Evolutionary conservation across 2,888 invertebrate genomes (phyloP), one percentile per base, ranked within the genome.

Genomic region (Xestia sexstrigata): DNA sequence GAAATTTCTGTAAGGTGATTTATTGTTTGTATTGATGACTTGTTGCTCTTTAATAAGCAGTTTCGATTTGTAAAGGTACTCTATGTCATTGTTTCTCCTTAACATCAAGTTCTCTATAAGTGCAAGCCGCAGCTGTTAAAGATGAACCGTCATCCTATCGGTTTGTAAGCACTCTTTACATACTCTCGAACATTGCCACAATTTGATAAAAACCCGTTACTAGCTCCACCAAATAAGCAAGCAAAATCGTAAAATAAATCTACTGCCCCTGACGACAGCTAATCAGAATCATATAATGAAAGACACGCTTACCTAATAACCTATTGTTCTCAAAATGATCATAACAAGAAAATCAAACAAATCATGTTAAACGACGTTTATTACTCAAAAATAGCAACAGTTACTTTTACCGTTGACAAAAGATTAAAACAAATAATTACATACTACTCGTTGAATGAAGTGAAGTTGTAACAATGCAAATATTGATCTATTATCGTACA

Each of bases 401-500:
- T 86, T 84, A 86, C 42, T 65, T 76, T 78, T 82, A 30, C 78
- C 76, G 65, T 84, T 82, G 79, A 73, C 79, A 82, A 83, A 77
- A 39, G 66, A 77, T 76, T 76, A 45, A 76, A 79, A 45, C 73
- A 79, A 84, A 86, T 83, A 89, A 78, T 79, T 69, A 67, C 74
- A 62, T 55, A 74, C 62, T 68, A 83, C 67, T 79, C 42, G 2
- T 58, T 73, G 39, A 68, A 66, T 77, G 30, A 81, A 74, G 68
- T 78, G 77, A 66, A 75, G 52, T 68, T 2, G 47, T 77, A 65
- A 69, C 63, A 79, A 89, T 85, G 80, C 87, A 82, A 93, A 93
- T 90, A 91, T 93, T 93, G 88, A 89, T 85, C 83, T 89, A 91
- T 94, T 94, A 94, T 85, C 92, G 80, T 74, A 70, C 75, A 90